Evolutionary conservation across 2,888 invertebrate genomes (phyloP).

Genomic region (Calliopum simillimum): DNA sequence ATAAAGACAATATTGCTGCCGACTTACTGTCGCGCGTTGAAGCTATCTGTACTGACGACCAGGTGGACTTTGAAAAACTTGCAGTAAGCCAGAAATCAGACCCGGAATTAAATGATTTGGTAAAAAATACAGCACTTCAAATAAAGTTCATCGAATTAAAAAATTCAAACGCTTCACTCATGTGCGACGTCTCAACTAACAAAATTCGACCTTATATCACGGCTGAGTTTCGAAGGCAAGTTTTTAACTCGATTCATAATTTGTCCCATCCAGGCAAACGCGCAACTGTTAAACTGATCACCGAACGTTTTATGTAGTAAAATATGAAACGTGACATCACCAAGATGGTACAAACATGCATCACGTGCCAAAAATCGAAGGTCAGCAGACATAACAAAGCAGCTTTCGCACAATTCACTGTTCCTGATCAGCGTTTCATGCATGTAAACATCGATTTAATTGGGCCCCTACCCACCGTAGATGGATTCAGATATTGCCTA

Average conservation of each 20-base stretch:
- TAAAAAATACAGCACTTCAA: background rate
- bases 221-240: slow-evolving; percentile 14
- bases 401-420: background rate
- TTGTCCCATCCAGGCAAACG: slow-evolving; percentile 14
- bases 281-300: background rate
- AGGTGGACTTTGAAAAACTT: slow-evolving; percentile 20
- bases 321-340: slow-evolving; percentile 9
- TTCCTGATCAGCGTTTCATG: slow-evolving; percentile 9
- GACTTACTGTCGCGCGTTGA: slow-evolving; percentile 23
- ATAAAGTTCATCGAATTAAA: slow-evolving; percentile 13
- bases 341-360: background rate
- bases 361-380: background rate
- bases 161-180: slow-evolving; percentile 2
- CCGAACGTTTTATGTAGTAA: slow-evolving; percentile 9
- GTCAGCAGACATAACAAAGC: slow-evolving; percentile 1
- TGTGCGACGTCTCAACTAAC: slow-evolving; percentile 8
- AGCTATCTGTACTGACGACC: background rate
- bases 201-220: slow-evolving; percentile 12
- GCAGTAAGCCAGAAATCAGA: slow-evolving; percentile 14
- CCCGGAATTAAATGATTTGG: background rate
- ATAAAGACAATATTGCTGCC: slow-evolving; percentile 25
- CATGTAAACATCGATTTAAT: slow-evolving; percentile 23
- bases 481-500: slow-evolving; percentile 29
- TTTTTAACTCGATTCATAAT: slow-evolving; percentile 15
- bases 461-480: slow-evolving; percentile 4